Conservation (phyloP, 1,140 invertebrate species). For the Bombus huntii region DNA sequence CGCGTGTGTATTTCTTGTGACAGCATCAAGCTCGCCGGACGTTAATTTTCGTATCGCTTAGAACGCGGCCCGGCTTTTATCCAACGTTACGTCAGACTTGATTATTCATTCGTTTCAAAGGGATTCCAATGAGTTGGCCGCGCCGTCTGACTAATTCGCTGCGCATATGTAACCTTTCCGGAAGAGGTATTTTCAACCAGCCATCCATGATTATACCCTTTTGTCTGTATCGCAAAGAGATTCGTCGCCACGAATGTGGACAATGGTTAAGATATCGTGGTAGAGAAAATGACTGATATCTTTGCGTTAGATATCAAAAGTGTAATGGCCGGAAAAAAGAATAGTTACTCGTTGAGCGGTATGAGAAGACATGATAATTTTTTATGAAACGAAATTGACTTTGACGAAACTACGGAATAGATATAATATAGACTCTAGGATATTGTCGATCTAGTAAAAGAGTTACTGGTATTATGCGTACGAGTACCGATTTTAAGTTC, state of each 20-base stretch:
- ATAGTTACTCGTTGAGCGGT: too few relatives aligned
- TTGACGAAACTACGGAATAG: too few relatives aligned
- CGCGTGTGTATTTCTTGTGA: not conserved
- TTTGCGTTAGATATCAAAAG: not conserved
- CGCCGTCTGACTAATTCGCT: not conserved
- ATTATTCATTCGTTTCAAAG: conserved; percentile 22
- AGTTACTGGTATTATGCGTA: too few relatives aligned
- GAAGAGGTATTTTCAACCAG: not conserved
- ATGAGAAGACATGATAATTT: too few relatives aligned
- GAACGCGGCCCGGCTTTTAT: conserved; percentile 17
- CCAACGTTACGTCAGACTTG: not conserved
- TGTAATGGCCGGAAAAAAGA: too few relatives aligned
- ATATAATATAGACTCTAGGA: too few relatives aligned
- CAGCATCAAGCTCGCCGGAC: not conserved
- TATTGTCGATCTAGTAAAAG: too few relatives aligned
- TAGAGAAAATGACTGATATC: not conserved
- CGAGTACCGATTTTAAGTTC: too few relatives aligned
- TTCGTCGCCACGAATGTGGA: not conserved
- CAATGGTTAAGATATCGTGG: too few relatives aligned
- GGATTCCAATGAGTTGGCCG: not conserved
- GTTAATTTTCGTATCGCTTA: not conserved
- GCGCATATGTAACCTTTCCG: not conserved
- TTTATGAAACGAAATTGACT: too few relatives aligned
- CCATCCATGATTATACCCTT: not conserved
- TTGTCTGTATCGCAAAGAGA: not conserved